Percentiles rank a stretch among this genome's conserved stretches.
phyloP scores from a whole-genome alignment of 2,797 vertebrate genomes.

The Echiichthys vipera region DNA sequence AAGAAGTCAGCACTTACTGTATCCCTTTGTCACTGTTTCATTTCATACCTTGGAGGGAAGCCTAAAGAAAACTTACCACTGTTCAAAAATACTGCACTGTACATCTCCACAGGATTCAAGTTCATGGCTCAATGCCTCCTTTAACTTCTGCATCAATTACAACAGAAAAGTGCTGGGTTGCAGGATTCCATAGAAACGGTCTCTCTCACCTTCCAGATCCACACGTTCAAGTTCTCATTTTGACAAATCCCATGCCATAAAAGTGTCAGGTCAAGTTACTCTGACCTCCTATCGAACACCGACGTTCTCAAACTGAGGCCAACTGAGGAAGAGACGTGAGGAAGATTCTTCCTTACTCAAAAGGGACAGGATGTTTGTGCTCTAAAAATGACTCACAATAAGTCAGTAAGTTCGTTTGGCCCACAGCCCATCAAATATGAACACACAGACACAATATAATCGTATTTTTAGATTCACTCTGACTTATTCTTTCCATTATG shows the following conservation, averaged over 20 bases:
- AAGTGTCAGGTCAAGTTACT: not conserved
- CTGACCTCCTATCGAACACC: not conserved
- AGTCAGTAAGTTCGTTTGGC: no score
- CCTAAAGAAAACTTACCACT: not conserved
- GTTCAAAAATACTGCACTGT: not conserved
- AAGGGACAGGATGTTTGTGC: not conserved
- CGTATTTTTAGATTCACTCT: not conserved
- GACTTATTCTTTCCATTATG: not conserved
- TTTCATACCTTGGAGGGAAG: not conserved
- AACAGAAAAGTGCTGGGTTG: not conserved
- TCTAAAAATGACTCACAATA: no score
- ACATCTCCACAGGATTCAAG: not conserved
- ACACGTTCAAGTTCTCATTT: not conserved
- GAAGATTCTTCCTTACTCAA: no score
- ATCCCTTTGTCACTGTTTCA: not conserved
- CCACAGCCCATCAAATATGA: not conserved
- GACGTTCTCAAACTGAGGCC: not conserved
- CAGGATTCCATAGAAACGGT: not conserved
- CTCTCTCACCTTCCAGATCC: not conserved
- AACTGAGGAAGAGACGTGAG: no score
- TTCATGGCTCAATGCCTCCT: not conserved
- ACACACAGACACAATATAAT: not conserved
- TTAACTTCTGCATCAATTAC: not conserved
- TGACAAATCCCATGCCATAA: not conserved
- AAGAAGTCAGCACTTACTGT: conserved; percentile 4